Base-by-base conservation (phyloP, 2,888 invertebrate genomes). In the Lepidocyrtinus sp. region DNA sequence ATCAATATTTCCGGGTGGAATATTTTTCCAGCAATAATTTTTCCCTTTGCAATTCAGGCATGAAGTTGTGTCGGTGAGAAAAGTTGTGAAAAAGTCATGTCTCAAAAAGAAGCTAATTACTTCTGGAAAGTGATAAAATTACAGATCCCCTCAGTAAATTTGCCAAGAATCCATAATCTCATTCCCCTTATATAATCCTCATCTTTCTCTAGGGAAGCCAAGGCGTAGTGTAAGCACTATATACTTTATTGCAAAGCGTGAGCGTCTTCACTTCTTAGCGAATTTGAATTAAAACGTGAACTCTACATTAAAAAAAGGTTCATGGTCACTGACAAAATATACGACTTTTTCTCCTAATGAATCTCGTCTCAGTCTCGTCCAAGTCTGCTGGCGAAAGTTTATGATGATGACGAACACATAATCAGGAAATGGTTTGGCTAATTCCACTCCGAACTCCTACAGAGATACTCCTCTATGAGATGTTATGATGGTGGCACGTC, bases 101-200 rank as follows among this genome's bases (percentile, higher is more conserved):
- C n/a, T n/a, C n/a, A n/a, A n/a, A n/a, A n/a, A n/a, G n/a, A n/a
- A n/a, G n/a, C n/a, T n/a, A n/a, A n/a, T n/a, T n/a, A n/a, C n/a
- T 25, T 55, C 25, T 50, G 50, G 55, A 67, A 70, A 70, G 70
- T 59, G 59, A 36, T 70, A 70, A 70, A 70, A 19, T 59, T 59
- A 24, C 45, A 3, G 36, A 15, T 27, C 21, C 27, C 59, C 59
- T 25, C 70, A 61, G 59, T 59, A 70, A 70, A 55, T 70, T 59
- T 59, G 21, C n/a, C 59, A 27, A 59, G 27, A 59, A 70, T 46
- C 25, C 36, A 36, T 36, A 36, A 36, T 36, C 12, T 12, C 36
- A 36, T 36, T 36, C 36, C 36, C 36, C 12, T 36, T 12, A 7
- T 36, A 5, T 12, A 7, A 36, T 12, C 36, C 12, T 36, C 36